Conservation (phyloP, 2,797 vertebrate species). For the Spinus olivaceus region DNA sequence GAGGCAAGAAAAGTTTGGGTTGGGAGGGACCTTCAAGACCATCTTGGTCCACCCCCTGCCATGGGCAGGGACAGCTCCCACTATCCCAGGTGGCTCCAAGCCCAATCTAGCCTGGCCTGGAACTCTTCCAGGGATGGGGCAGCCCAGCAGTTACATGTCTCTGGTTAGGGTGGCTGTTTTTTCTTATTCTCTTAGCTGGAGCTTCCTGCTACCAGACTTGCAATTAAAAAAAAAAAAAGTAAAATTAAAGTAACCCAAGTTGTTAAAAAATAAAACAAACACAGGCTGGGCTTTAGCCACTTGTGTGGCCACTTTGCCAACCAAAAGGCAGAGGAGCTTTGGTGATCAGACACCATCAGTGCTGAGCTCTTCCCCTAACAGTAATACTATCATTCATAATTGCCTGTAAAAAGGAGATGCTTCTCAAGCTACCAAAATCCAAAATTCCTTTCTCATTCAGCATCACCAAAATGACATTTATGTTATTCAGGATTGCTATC, state of each 20-base stretch:
- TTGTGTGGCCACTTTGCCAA: neutral
- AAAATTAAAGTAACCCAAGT: neutral
- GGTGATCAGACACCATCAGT: neutral
- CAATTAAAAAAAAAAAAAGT: neutral
- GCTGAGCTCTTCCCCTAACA: neutral
- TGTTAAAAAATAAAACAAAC: neutral
- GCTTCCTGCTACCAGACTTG: neutral
- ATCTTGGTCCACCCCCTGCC: fast-evolving
- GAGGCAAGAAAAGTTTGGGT: neutral
- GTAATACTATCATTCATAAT: neutral
- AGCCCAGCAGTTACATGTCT: neutral
- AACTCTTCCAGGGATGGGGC: neutral
- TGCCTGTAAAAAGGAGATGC: neutral
- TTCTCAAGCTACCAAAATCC: neutral
- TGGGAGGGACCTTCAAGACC: neutral
- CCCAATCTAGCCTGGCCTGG: fast-evolving
- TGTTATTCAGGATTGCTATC: neutral
- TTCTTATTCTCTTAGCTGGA: neutral
- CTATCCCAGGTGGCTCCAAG: neutral
- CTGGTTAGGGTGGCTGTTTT: neutral
- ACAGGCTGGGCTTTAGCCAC: neutral
- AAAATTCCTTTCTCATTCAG: neutral
- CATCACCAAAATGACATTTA: conserved; percentile 6
- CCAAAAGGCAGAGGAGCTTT: neutral
- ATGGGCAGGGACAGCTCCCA: neutral